A percentile compares a stretch with the other conserved stretches of the same genome.
Evolutionary conservation across 2,113 vertebrate species (phyloP).

Genomic region (Tichodroma muraria): DNA sequence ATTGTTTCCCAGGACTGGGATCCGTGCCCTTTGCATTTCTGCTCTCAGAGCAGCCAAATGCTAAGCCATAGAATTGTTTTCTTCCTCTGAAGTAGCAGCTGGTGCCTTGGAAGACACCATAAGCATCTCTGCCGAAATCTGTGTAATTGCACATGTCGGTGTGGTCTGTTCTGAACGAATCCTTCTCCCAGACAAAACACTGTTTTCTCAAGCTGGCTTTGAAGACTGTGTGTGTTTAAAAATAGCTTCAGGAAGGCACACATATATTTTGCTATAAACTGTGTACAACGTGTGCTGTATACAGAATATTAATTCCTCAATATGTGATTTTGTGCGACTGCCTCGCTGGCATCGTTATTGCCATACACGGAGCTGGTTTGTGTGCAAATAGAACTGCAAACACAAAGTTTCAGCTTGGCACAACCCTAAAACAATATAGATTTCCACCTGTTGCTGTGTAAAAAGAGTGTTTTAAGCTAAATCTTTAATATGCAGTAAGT

Average conservation of each 20-base stretch:
- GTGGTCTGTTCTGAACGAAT: constrained; percentile 19
- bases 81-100: constrained; percentile 52
- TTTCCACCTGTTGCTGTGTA: constrained; percentile 30
- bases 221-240: constrained; percentile 27
- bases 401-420: constrained; percentile 24
- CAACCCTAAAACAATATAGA: not conserved
- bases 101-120: constrained; percentile 62
- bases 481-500: not conserved
- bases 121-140: constrained; percentile 48
- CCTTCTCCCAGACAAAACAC: constrained; percentile 55
- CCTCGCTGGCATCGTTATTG: not conserved
- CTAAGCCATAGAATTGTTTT: constrained; percentile 42
- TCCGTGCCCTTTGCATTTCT: constrained; percentile 40
- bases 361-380: constrained; percentile 13
- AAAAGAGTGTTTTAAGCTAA: not conserved
- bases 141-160: constrained; percentile 52
- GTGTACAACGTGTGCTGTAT: constrained; percentile 41
- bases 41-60: constrained; percentile 36
- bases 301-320: constrained; percentile 59
- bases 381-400: constrained; percentile 19
- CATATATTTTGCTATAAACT: constrained; percentile 62
- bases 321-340: constrained; percentile 3
- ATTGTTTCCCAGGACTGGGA: constrained; percentile 32
- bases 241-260: constrained; percentile 53
- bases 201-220: constrained; percentile 48